Evolutionary conservation across 2,113 vertebrate genomes (phyloP).

Genomic region (Archilochus colubris): DNA sequence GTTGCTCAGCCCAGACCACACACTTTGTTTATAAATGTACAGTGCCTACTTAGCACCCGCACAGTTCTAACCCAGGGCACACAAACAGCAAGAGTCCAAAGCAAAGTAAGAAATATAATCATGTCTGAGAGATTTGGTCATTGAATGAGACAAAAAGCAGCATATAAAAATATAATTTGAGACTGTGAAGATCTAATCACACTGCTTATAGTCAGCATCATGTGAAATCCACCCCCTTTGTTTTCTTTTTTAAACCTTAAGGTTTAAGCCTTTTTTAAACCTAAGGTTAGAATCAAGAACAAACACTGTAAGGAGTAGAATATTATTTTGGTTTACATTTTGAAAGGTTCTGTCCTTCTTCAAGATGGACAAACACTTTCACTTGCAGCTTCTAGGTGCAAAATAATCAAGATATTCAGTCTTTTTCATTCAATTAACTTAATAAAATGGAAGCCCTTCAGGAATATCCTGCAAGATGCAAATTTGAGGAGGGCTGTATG

Average conservation of each 20-base stretch:
- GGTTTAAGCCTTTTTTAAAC: no score
- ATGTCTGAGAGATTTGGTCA: not conserved
- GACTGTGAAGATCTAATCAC: not conserved
- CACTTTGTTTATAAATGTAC: not conserved
- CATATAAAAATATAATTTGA: not conserved
- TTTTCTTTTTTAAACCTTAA: not conserved
- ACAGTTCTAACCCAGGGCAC: not conserved
- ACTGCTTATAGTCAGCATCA: not conserved
- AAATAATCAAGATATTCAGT: not conserved
- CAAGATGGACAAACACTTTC: not conserved
- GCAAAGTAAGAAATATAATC: not conserved
- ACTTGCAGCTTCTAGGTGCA: not conserved
- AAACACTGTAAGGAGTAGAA: not conserved
- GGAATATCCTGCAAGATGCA: not conserved
- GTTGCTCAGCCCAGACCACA: not conserved
- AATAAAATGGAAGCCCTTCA: not conserved
- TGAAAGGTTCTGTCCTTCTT: not conserved
- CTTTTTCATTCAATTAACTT: not conserved
- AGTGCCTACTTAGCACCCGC: fast-evolving
- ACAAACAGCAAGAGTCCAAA: not conserved
- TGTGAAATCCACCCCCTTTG: not conserved
- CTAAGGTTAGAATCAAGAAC: not conserved
- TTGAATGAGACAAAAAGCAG: not conserved
- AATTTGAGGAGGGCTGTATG: not conserved
- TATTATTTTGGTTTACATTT: not conserved